Evolutionary conservation across 2,888 invertebrate genomes (phyloP), one percentile per base, ranked within the genome.

Genomic region (Caenorhabditis imperialis): DNA sequence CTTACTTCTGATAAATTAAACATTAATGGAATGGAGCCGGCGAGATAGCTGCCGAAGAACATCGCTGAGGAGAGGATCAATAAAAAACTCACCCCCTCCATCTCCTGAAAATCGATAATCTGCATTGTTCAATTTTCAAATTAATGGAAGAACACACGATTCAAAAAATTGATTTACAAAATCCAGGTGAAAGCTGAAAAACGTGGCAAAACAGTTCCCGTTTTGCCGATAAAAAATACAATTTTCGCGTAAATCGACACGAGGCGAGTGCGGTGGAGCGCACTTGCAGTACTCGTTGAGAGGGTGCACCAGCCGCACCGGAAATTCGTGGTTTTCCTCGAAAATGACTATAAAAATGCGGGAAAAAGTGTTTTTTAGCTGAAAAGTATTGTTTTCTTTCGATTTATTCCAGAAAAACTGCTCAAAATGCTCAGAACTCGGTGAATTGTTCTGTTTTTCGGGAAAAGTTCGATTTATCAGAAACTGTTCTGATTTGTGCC

Each of bases 21-120:
- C 81, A 96, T 93, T 79, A 99, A 90, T 22, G 99, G 99, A 87
- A 99, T 93, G 73, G 93, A 94, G 55, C 98, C 99, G 82, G 96
- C 93, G 57, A 96, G 89, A 90, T 96, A 99, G 61, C 96, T 96
- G 1, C 98, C 98, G 65, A 96, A 91, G 77, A 99, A 91, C 98
- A 99, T 99, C 67, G 98, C 79, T 1, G 62, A 53, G 1, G 79
- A 79, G 23, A 79, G 67, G 7, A 73, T 44, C 12, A 63, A 42
- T 14, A 79, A 57, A 40, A 75, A 79, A 20, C 69, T 51, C n/a
- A 77, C 42, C 27, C 75, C 73, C 25, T 79, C 79, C 75, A 79
- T 77, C 42, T 40, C 33, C 65, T 65, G 44, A 23, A 55, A 51
- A 51, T 53, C 37, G 33, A 22, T 53, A 33, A 40, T 18, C n/a